These are phyloP conservation scores for Hystrix brachyura DNA, from an alignment of 2,113 vertebrate species.

Conservation along the genomic window DNA sequence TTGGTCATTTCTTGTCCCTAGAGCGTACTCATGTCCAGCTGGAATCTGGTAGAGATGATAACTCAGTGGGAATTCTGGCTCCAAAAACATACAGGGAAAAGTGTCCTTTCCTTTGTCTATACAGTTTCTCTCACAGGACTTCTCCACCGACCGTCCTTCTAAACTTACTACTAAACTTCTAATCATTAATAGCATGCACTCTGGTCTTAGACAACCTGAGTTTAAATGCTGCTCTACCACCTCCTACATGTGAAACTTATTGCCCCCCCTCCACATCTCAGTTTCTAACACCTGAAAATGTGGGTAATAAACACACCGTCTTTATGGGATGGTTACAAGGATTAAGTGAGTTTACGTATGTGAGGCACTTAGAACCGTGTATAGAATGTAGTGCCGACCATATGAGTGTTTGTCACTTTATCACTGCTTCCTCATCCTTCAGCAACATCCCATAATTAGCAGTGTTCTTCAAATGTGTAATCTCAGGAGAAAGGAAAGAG, in stretches of 20 bases:
- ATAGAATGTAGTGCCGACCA: rapidly evolving
- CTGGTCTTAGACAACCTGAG: background rate
- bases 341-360: background rate
- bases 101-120: background rate
- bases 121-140: background rate
- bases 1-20: background rate
- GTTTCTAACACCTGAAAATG: background rate
- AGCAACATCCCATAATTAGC: background rate
- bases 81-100: background rate
- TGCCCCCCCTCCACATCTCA: background rate
- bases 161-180: background rate
- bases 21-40: background rate
- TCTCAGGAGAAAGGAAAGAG: background rate
- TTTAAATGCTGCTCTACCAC: background rate
- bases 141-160: background rate
- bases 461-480: background rate
- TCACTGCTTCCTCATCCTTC: background rate
- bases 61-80: background rate
- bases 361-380: background rate
- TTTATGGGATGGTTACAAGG: background rate
- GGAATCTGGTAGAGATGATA: background rate
- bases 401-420: too few relatives aligned
- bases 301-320: background rate
- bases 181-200: background rate
- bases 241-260: background rate